Conservation (phyloP, 2,888 invertebrate genomes). For the Leptura quadrifasciata region DNA sequence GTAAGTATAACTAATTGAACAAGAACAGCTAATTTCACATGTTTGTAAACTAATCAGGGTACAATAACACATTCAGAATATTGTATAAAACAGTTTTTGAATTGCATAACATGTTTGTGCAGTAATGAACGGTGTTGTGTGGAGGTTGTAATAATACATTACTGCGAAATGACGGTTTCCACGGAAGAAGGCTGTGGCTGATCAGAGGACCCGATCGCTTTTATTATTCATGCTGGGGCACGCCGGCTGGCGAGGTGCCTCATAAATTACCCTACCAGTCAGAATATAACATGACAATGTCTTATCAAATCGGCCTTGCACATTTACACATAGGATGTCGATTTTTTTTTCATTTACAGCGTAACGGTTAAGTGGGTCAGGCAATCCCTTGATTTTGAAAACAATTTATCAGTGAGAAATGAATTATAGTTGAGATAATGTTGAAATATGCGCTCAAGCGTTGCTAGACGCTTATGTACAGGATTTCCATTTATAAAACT, state of each 20-base stretch:
- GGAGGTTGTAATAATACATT: constrained; percentile 36
- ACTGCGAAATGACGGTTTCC: constrained; percentile 34
- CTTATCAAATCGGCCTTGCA: constrained; percentile 31
- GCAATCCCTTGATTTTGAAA: constrained; percentile 2
- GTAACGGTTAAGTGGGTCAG: constrained; percentile 22
- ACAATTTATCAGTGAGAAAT: neutral
- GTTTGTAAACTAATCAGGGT: neutral
- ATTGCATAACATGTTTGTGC: constrained; percentile 38
- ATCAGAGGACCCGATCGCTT: constrained; percentile 37
- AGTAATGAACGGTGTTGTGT: constrained; percentile 27
- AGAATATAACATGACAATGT: constrained; percentile 22
- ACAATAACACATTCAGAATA: neutral
- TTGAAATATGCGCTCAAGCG: neutral
- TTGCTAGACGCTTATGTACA: neutral
- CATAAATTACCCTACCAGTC: constrained; percentile 24
- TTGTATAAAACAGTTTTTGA: neutral
- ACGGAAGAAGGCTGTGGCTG: constrained; percentile 41
- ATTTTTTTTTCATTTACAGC: constrained; percentile 25
- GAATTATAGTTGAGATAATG: neutral
- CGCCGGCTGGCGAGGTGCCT: constrained; percentile 24
- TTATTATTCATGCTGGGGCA: constrained; percentile 28
- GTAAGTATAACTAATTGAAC: neutral
- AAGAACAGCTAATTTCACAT: neutral
- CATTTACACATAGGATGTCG: constrained; percentile 14
- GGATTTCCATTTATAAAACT: too few relatives aligned